Conservation (phyloP, 1,140 invertebrate species). For the Mercenaria mercenaria region DNA sequence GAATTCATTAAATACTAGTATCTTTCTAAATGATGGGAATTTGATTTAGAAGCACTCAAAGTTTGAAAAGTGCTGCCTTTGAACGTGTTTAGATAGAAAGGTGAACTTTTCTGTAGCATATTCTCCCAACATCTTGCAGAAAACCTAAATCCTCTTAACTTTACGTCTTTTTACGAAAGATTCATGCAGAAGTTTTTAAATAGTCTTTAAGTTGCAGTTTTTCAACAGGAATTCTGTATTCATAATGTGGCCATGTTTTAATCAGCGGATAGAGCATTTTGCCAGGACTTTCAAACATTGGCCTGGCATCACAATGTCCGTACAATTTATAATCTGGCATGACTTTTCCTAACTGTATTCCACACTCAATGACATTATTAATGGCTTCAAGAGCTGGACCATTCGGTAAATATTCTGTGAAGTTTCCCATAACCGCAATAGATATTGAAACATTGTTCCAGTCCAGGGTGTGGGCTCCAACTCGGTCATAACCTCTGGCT, state of each 20-base stretch:
- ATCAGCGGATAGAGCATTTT: constrained; percentile 86
- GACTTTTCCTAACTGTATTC: constrained; percentile 37
- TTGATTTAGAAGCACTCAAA: too few species aligned
- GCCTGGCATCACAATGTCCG: constrained; percentile 65
- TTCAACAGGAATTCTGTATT: neutral
- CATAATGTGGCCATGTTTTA: constrained; percentile 86
- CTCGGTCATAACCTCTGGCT: constrained; percentile 73
- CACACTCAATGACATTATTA: constrained; percentile 65
- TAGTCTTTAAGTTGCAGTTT: neutral
- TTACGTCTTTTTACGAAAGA: too few species aligned
- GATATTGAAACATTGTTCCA: constrained; percentile 89
- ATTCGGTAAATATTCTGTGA: constrained; percentile 55
- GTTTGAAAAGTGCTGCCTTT: too few species aligned
- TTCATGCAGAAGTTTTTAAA: too few species aligned
- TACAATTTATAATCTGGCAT: constrained; percentile 51
- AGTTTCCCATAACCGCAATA: constrained; percentile 88
- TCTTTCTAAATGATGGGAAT: too few species aligned
- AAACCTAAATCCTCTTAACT: too few species aligned
- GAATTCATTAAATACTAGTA: too few species aligned
- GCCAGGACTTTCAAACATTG: constrained; percentile 60
- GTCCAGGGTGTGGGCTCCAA: constrained; percentile 84
- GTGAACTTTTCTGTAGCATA: too few species aligned
- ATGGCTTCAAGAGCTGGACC: constrained; percentile 53
- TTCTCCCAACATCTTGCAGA: too few species aligned
- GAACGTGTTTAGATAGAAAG: too few species aligned